These are phyloP conservation scores for Megaceryle maxima DNA, from an alignment of 2,113 vertebrate species.

Conservation along the genomic window DNA sequence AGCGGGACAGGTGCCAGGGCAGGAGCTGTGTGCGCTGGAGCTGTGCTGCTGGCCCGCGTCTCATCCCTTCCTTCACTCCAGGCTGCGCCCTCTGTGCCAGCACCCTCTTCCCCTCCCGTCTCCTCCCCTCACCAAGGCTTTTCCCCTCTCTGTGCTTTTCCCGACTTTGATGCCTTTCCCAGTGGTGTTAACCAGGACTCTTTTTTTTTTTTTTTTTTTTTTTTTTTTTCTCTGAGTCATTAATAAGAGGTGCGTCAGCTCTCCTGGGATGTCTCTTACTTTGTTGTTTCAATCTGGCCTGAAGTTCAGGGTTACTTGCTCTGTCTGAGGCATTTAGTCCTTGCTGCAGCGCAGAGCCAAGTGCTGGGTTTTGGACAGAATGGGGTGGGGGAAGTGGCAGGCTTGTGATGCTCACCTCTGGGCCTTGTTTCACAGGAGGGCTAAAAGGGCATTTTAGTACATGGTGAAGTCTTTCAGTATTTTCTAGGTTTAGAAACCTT, in stretches of 20 bases:
- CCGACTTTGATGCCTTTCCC: background rate
- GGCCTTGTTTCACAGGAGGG: background rate
- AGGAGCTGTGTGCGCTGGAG: no score
- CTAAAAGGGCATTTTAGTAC: background rate
- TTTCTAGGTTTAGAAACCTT: background rate
- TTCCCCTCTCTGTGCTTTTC: background rate
- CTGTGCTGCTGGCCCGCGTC: accelerated
- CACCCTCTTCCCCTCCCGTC: accelerated
- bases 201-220: background rate
- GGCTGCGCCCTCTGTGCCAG: background rate
- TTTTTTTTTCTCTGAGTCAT: background rate
- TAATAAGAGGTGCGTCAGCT: background rate
- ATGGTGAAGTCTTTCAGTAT: background rate
- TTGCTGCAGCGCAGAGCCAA: accelerated
- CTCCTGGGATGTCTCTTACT: background rate
- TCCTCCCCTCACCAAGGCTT: background rate
- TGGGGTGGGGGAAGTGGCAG: background rate
- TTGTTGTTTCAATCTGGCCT: background rate
- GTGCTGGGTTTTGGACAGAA: background rate
- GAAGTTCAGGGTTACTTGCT: background rate
- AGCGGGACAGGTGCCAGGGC: background rate
- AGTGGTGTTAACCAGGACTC: background rate
- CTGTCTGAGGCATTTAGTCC: background rate
- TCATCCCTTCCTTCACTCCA: background rate
- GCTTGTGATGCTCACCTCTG: background rate